These are phyloP conservation scores for Patella ulyssiponensis DNA, from an alignment of 2,888 invertebrate genomes.

Conservation along the genomic window DNA sequence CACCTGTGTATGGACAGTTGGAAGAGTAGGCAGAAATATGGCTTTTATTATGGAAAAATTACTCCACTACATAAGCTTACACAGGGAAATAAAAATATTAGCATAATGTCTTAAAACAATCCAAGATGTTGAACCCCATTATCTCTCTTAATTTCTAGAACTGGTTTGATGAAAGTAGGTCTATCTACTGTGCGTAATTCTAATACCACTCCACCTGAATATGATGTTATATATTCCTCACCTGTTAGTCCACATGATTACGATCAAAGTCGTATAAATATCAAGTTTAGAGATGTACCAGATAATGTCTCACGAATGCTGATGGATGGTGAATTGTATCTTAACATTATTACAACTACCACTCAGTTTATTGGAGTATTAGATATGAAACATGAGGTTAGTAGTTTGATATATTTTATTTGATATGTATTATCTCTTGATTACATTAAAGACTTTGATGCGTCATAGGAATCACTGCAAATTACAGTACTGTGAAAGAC, in stretches of 20 bases:
- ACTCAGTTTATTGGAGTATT: not conserved
- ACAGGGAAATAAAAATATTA: too few relatives aligned
- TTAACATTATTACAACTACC: not conserved
- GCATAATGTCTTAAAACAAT: too few relatives aligned
- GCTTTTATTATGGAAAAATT: too few relatives aligned
- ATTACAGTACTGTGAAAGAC: too few relatives aligned
- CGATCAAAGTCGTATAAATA: not conserved
- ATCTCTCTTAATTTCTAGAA: not conserved
- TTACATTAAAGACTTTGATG: too few relatives aligned
- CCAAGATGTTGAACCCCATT: too few relatives aligned
- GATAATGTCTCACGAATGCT: not conserved
- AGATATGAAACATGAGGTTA: not conserved
- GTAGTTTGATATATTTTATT: not conserved
- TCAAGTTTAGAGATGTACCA: not conserved
- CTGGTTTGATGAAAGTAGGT: not conserved
- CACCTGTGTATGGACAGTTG: too few relatives aligned
- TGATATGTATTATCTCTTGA: too few relatives aligned
- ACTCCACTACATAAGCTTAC: too few relatives aligned
- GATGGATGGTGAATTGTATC: not conserved
- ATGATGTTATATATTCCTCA: constrained; percentile 3
- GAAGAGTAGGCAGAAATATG: too few relatives aligned
- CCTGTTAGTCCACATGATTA: not conserved
- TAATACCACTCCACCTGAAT: not conserved
- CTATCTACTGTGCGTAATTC: not conserved
- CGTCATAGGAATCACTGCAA: too few relatives aligned